Percentiles rank a stretch among this genome's conserved stretches.
These are phyloP conservation scores for Diplolepis rosae DNA, from an alignment of 2,888 invertebrate genomes.

Conservation along the genomic window DNA sequence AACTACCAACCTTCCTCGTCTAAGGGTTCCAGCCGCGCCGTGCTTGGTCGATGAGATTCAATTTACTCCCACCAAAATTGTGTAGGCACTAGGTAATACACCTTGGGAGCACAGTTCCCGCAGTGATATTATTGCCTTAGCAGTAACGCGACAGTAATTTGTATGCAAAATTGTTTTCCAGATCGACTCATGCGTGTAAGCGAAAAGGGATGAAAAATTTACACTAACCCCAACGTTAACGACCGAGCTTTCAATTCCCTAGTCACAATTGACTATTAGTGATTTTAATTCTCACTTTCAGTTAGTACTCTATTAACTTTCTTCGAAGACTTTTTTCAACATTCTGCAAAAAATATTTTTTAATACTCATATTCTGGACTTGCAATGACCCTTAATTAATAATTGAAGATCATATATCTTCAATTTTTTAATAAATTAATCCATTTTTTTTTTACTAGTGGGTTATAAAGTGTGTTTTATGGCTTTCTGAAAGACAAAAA, in stretches of 20 bases:
- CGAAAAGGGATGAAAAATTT: slow-evolving; percentile 24
- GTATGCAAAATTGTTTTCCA: slow-evolving; percentile 58
- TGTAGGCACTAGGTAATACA: slow-evolving; percentile 57
- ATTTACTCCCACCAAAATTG: slow-evolving; percentile 62
- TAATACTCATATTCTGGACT: no score
- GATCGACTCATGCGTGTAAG: slow-evolving; percentile 49
- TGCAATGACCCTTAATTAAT: no score
- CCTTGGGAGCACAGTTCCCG: slow-evolving; percentile 52
- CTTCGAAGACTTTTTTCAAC: no score
- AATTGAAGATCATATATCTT: no score
- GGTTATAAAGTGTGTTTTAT: no score
- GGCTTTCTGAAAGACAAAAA: no score
- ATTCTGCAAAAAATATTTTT: no score
- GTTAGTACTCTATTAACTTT: not conserved
- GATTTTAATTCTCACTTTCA: not conserved
- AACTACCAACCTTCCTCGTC: slow-evolving; percentile 54
- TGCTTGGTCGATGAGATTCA: slow-evolving; percentile 61
- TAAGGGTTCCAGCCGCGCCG: slow-evolving; percentile 48
- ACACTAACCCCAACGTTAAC: not conserved
- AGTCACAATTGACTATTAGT: not conserved
- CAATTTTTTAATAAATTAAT: no score
- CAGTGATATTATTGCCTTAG: slow-evolving; percentile 58
- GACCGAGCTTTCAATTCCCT: not conserved
- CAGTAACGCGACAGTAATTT: slow-evolving; percentile 58
- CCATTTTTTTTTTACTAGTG: no score